phyloP scores from a whole-genome alignment of 2,113 vertebrate species.

The Phrynosoma blainvillii region DNA sequence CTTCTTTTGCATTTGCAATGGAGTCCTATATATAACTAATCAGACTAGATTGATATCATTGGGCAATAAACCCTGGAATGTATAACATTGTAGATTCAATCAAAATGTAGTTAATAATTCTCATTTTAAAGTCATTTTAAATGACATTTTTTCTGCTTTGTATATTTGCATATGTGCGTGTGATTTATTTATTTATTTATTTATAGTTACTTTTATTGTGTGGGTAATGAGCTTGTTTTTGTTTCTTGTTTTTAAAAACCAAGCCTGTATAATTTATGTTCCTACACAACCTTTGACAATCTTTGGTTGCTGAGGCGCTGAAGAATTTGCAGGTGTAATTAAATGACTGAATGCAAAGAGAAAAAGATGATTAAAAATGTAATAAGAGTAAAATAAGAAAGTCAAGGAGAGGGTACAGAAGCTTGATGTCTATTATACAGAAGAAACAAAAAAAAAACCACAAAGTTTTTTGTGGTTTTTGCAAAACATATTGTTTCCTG shows the following conservation, averaged over 20 bases:
- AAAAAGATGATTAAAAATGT: too few relatives aligned
- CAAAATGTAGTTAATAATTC: not conserved
- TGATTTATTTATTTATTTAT: too few relatives aligned
- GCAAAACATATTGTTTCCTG: conserved; percentile 5
- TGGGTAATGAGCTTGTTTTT: too few relatives aligned
- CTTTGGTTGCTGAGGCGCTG: not conserved
- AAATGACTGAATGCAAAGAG: not conserved
- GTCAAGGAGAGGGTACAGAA: not conserved
- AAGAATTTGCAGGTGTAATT: not conserved
- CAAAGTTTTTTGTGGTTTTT: not conserved
- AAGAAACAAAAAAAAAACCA: not conserved
- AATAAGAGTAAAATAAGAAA: not conserved
- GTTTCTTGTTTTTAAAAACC: not conserved
- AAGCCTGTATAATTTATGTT: not conserved
- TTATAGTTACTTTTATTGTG: too few relatives aligned
- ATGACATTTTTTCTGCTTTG: not conserved
- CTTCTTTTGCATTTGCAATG: not conserved
- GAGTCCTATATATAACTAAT: not conserved
- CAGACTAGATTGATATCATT: not conserved
- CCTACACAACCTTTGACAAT: not conserved
- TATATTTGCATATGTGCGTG: not conserved
- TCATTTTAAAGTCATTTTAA: not conserved
- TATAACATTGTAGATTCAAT: not conserved
- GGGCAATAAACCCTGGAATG: not conserved
- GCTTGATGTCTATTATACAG: not conserved